Conservation (phyloP, 1,140 invertebrate genomes). For the Dendrolimus punctatus region DNA sequence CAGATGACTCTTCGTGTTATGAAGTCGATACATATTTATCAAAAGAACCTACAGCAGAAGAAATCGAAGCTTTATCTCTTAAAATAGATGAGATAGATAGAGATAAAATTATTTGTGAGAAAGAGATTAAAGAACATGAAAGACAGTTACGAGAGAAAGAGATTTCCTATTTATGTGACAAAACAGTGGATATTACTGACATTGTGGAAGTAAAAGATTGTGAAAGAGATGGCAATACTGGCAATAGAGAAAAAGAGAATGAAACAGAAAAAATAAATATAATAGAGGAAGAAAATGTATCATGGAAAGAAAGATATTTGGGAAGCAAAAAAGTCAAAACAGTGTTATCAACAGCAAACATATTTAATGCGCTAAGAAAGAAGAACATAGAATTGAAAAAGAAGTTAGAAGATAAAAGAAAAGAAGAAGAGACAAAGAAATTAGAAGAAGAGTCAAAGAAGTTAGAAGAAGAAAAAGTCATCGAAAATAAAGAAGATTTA, state of each 20-base stretch:
- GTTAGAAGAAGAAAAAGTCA: constrained; percentile 8
- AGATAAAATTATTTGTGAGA: constrained; percentile 31
- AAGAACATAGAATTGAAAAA: constrained; percentile 74
- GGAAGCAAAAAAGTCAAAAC: constrained; percentile 72
- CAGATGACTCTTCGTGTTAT: constrained; percentile 60
- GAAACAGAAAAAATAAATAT: constrained; percentile 2
- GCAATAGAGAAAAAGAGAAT: too few species aligned
- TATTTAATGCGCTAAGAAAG: constrained; percentile 72
- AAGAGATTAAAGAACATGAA: constrained; percentile 30
- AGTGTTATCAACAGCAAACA: constrained; percentile 69
- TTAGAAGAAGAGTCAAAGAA: constrained; percentile 6
- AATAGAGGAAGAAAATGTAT: constrained; percentile 35
- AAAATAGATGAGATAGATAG: constrained; percentile 63
- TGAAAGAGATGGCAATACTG: too few species aligned
- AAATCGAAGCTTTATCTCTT: constrained; percentile 57
- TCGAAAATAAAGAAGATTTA: constrained; percentile 8
- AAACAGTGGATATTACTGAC: too few species aligned
- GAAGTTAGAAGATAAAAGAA: constrained; percentile 47
- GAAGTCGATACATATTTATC: constrained; percentile 57
- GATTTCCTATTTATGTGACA: too few species aligned
- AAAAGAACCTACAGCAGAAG: constrained; percentile 54
- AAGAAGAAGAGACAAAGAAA: constrained; percentile 14
- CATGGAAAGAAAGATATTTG: constrained; percentile 65
- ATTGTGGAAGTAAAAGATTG: too few species aligned
- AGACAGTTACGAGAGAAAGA: constrained; percentile 7